Base-by-base conservation (phyloP, 2,113 vertebrate genomes). In the Prietella phreatophila region DNA sequence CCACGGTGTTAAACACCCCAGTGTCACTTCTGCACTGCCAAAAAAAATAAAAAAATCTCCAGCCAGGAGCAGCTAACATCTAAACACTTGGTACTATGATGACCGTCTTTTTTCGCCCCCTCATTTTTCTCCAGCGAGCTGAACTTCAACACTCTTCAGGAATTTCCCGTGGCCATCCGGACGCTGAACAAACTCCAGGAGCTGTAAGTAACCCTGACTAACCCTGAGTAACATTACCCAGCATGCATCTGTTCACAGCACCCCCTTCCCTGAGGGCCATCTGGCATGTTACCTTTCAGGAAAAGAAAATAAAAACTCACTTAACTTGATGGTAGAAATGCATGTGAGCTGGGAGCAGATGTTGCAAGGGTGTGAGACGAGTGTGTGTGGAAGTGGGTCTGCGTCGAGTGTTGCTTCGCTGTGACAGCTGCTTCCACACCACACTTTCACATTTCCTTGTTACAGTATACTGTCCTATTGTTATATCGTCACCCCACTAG, bases 111-210 rank as follows among this genome's bases (percentile, higher is more conserved):
- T 67, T n/a, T 3, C 0, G 1, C 6, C 69, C 13, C 88, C 56
- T 80, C 1, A 85, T 61, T 69, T 61, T 81, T 53, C 53, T 91
- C 67, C 87, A 99, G 97, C 89, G 98, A 99, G 93, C 94, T 99
- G 92, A 99, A 97, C 94, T 97, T 97, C 95, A 99, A 99, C 17
- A 94, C 97, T 91, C 94, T 99, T 89, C 95, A 94, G 93, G 97
- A 99, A 94, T 99, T 99, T 91, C 98, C 98, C 0, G 89, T 95
- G 91, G 97, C 97, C 85, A 96, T 99, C 93, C 96, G 95, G 92
- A 98, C 96, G 0, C 95, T 99, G 89, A 95, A 96, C 87, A 96
- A 97, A 90, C 97, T 99, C 92, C 97, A 98, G 94, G 98, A 99
- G 94, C 95, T 99, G 98, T 99, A 93, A 97, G 98, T 94, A 71